phyloP scores from a whole-genome alignment of 2,888 invertebrate genomes.

The Epiblema foenella region DNA sequence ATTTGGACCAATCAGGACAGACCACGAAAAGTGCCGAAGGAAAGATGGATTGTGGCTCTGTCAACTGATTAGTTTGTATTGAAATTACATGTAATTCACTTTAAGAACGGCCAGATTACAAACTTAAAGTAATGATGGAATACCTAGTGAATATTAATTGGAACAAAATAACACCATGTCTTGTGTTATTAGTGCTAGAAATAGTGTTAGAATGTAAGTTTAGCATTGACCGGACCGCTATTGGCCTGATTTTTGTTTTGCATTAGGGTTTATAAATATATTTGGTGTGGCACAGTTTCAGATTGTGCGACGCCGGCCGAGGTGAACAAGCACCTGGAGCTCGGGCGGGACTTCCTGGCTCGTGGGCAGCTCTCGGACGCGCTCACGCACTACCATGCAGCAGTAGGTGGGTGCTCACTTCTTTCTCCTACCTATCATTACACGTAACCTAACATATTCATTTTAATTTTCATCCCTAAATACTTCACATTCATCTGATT shows the following conservation, averaged over 20 bases:
- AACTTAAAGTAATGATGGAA: constrained; percentile 77
- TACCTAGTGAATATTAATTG: constrained; percentile 83
- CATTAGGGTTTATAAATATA: constrained; percentile 56
- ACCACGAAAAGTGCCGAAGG: constrained; percentile 83
- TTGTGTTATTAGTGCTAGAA: constrained; percentile 88
- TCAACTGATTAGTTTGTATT: constrained; percentile 77
- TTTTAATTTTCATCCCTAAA: neutral
- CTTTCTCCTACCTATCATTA: neutral
- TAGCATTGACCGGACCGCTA: constrained; percentile 42
- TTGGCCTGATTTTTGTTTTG: constrained; percentile 45
- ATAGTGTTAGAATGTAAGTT: constrained; percentile 88
- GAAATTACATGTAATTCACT: constrained; percentile 63
- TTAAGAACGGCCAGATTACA: constrained; percentile 63
- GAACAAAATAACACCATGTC: constrained; percentile 87
- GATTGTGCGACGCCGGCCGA: constrained; percentile 90
- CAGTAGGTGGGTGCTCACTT: constrained; percentile 90
- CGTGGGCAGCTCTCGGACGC: constrained; percentile 98
- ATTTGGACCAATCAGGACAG: constrained; percentile 85
- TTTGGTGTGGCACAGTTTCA: constrained; percentile 83
- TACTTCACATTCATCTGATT: neutral
- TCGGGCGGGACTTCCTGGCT: constrained; percentile 96
- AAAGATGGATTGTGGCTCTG: constrained; percentile 78
- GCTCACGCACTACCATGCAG: constrained; percentile 98
- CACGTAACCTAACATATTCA: neutral
- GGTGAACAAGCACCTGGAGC: constrained; percentile 96